Conservation (phyloP, 1,140 invertebrate genomes). For the Drosophila mojavensis region DNA sequence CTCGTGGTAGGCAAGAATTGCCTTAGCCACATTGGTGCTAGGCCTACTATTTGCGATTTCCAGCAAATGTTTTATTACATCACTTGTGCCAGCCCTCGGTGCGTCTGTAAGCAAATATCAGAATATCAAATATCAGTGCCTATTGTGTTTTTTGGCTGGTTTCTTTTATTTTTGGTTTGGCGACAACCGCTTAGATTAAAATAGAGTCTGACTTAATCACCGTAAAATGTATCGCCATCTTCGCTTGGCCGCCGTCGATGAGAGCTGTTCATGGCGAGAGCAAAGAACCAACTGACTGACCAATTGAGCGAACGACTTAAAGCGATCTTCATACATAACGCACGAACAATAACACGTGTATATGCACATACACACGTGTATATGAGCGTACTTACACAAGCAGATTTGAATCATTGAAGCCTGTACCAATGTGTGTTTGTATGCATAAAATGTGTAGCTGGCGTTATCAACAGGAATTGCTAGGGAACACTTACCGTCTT, state of each 20-base stretch:
- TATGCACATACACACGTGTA: conserved; percentile 2
- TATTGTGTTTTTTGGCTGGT: not conserved
- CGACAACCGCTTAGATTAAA: conserved; percentile 28
- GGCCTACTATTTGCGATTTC: conserved; percentile 62
- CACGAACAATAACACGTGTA: conserved; percentile 38
- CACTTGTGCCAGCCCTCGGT: not conserved
- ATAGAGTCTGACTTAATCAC: conserved; percentile 65
- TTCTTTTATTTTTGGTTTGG: conserved; percentile 22
- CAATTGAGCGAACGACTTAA: conserved; percentile 9
- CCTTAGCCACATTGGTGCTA: conserved; percentile 64
- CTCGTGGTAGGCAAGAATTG: conserved; percentile 61
- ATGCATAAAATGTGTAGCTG: conserved; percentile 12
- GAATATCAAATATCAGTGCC: not conserved
- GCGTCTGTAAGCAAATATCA: conserved; percentile 32
- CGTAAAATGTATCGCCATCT: conserved; percentile 15
- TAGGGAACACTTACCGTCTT: conserved; percentile 32
- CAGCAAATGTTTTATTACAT: conserved; percentile 35
- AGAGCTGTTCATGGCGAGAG: conserved; percentile 23
- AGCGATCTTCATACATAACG: conserved; percentile 31
- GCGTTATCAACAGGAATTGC: not conserved
- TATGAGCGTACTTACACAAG: not conserved
- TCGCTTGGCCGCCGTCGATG: conserved; percentile 21
- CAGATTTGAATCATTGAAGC: not conserved
- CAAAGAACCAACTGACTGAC: conserved; percentile 14
- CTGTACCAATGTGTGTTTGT: conserved; percentile 5